phyloP scores from a whole-genome alignment of 2,888 invertebrate species.

The Pachymerium ferrugineum region DNA sequence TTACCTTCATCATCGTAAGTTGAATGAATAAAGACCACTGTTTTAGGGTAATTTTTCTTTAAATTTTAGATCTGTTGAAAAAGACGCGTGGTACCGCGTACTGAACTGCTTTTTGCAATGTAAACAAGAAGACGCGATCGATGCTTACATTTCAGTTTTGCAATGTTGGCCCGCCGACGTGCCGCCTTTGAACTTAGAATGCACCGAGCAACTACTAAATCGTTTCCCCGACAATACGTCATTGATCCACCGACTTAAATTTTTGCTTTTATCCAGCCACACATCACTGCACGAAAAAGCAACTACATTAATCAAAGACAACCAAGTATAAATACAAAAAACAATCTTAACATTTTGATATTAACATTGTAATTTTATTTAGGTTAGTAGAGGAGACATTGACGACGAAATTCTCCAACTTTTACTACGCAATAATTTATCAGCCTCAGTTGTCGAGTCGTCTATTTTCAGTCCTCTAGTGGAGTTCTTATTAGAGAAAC shows the following conservation, averaged over 20 bases:
- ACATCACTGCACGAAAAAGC: background rate
- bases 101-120: constrained; percentile 18
- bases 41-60: background rate
- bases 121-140: background rate
- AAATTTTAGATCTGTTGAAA: background rate
- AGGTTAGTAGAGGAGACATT: background rate
- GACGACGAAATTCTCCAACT: constrained; percentile 29
- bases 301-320: background rate
- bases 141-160: background rate
- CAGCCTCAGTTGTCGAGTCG: background rate
- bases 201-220: background rate
- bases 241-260: background rate
- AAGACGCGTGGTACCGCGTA: constrained; percentile 28
- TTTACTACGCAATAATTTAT: constrained; percentile 1
- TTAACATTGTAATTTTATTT: background rate
- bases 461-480: constrained; percentile 27
- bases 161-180: background rate
- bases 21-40: no score
- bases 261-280: background rate
- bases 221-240: background rate
- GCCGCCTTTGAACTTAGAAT: background rate
- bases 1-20: background rate
- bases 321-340: background rate
- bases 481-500: background rate
- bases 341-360: no score